A percentile compares a stretch with the other conserved stretches of the same genome.
phyloP scores from a whole-genome alignment of 2,113 vertebrate genomes.

The Alethe castanea region DNA sequence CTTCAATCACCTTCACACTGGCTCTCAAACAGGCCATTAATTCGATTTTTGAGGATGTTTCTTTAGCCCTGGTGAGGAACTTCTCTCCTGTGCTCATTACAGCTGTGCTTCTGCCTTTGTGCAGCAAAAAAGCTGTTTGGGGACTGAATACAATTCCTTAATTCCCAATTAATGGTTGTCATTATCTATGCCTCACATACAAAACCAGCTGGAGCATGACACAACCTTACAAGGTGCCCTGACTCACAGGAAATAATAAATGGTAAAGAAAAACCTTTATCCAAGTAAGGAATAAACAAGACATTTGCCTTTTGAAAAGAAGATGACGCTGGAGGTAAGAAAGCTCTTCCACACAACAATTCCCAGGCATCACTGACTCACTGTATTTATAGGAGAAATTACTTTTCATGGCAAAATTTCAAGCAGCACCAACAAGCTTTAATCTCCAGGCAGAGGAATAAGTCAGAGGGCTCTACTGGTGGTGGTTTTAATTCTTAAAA shows the following conservation, averaged over 20 bases:
- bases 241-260: slow-evolving; percentile 5
- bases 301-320: neutral
- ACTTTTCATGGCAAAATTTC: neutral
- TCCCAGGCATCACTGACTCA: neutral
- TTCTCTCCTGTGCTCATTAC: neutral
- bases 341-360: neutral
- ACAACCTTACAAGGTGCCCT: neutral
- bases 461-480: neutral
- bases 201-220: neutral
- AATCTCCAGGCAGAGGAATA: neutral
- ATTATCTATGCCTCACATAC: neutral
- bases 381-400: neutral
- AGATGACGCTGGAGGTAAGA: neutral
- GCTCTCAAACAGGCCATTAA: neutral
- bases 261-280: neutral
- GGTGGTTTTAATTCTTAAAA: neutral
- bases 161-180: slow-evolving; percentile 6
- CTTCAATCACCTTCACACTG: neutral
- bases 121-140: neutral
- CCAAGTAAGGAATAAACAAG: slow-evolving; percentile 4
- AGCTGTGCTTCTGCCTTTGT: neutral
- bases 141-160: neutral
- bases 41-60: neutral
- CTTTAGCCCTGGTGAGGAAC: neutral
- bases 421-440: neutral